Evolutionary conservation across 2,113 vertebrate species (phyloP).

Genomic region (Macquaria ambigua): DNA sequence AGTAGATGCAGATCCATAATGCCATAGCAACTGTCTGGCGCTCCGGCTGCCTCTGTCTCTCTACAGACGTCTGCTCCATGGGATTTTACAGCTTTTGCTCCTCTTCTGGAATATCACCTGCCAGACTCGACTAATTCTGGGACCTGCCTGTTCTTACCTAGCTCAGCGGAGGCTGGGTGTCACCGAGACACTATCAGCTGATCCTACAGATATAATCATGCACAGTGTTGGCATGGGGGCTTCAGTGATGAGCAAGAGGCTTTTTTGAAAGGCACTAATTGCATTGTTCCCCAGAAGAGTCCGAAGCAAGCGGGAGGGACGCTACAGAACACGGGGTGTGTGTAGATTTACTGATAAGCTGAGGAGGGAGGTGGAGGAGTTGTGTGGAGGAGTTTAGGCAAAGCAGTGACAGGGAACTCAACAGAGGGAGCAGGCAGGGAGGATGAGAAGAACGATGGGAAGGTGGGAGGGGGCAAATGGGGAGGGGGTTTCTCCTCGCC

Average conservation of each 20-base stretch:
- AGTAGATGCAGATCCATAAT: slow-evolving; percentile 37
- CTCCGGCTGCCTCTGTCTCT: slow-evolving; percentile 51
- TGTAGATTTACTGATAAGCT: slow-evolving; percentile 42
- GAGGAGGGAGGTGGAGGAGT: slow-evolving; percentile 25
- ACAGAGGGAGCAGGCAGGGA: slow-evolving; percentile 18
- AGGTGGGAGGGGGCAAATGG: slow-evolving; percentile 51
- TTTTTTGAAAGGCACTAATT: slow-evolving; percentile 49
- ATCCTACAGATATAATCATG: slow-evolving; percentile 37
- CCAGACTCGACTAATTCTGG: slow-evolving; percentile 20
- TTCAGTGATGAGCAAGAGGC: slow-evolving; percentile 10
- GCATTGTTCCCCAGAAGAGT: slow-evolving; percentile 33
- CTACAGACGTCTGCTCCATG: slow-evolving; percentile 63
- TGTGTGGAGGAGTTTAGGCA: slow-evolving; percentile 48
- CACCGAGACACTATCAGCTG: slow-evolving; percentile 23
- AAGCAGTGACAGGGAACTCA: slow-evolving; percentile 35
- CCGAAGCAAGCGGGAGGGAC: slow-evolving; percentile 7
- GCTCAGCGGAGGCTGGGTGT: slow-evolving; percentile 33
- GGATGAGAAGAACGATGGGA: slow-evolving; percentile 33
- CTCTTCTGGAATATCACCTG: slow-evolving; percentile 63
- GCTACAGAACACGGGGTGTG: slow-evolving; percentile 24
- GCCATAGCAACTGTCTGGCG: slow-evolving; percentile 66
- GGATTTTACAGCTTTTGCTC: slow-evolving; percentile 52
- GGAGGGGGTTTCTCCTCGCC: slow-evolving; percentile 60
- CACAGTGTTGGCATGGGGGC: slow-evolving; percentile 17
- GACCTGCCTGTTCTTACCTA: slow-evolving; percentile 17